These are phyloP conservation scores for Drosophila lutescens DNA, from an alignment of 2,888 invertebrate genomes.

Conservation along the genomic window DNA sequence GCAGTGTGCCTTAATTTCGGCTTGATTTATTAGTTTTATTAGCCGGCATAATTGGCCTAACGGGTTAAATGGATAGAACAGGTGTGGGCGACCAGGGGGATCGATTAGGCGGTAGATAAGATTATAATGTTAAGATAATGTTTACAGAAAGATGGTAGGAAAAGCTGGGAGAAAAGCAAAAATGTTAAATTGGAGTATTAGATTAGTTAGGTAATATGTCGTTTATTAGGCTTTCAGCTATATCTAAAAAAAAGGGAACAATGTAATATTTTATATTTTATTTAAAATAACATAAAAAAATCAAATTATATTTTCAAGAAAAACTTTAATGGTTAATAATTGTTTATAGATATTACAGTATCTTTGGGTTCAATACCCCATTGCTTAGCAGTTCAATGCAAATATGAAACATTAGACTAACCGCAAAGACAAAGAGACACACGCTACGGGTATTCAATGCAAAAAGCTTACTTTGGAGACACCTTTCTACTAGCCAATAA, in stretches of 20 bases:
- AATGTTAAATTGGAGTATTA: background rate
- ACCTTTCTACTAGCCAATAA: background rate
- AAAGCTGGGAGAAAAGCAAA: background rate
- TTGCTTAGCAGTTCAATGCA: background rate
- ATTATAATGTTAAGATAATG: background rate
- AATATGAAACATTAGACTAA: background rate
- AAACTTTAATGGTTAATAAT: too few species aligned
- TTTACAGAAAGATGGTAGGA: too few species aligned
- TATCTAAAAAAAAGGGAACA: too few species aligned
- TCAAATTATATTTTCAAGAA: too few species aligned
- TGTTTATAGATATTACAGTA: too few species aligned
- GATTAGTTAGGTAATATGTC: background rate
- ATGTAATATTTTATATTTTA: too few species aligned
- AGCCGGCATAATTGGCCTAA: slow-evolving; percentile 66
- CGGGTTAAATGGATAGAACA: slow-evolving; percentile 29
- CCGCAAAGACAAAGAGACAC: slow-evolving; percentile 1
- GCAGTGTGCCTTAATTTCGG: slow-evolving; percentile 46
- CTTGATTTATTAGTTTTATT: slow-evolving; percentile 72
- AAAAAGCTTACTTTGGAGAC: background rate
- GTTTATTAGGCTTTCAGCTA: too few species aligned
- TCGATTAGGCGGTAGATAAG: background rate
- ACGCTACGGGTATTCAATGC: background rate
- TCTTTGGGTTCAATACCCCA: background rate
- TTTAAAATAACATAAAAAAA: too few species aligned
- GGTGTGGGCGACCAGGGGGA: slow-evolving; percentile 23